These are phyloP conservation scores for Sipha flava DNA, from an alignment of 1,140 invertebrate genomes.

Conservation along the genomic window DNA sequence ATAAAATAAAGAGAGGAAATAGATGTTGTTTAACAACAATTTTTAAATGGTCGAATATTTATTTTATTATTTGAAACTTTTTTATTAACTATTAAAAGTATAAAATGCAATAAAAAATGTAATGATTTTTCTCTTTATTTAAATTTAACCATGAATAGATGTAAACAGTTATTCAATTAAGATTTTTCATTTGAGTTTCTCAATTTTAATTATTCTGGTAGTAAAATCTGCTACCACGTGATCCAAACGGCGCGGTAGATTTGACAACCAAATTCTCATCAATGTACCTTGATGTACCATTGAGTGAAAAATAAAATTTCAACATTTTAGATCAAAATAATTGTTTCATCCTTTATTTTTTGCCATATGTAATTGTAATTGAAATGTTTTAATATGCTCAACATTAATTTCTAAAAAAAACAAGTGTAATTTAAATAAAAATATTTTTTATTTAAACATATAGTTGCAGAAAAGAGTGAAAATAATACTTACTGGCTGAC, in stretches of 20 bases:
- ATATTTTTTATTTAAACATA: not conserved
- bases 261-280: not conserved
- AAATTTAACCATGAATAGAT: not conserved
- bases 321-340: not conserved
- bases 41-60: not conserved
- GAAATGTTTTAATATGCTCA: conserved; percentile 7
- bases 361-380: not conserved
- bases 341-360: conserved; percentile 12
- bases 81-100: not conserved
- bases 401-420: conserved; percentile 6
- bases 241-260: not conserved
- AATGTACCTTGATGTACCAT: not conserved
- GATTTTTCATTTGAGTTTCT: not conserved
- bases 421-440: not conserved
- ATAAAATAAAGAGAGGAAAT: no score
- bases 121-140: not conserved
- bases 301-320: not conserved
- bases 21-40: no score
- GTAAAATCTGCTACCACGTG: not conserved
- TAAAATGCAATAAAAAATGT: not conserved
- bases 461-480: not conserved
- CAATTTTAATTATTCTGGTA: not conserved
- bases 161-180: not conserved
- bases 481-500: not conserved
- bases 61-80: not conserved